Evolutionary conservation across 2,888 invertebrate species (phyloP), one percentile per base, ranked within the genome.

Genomic region (Mesorhabditis sp.): DNA sequence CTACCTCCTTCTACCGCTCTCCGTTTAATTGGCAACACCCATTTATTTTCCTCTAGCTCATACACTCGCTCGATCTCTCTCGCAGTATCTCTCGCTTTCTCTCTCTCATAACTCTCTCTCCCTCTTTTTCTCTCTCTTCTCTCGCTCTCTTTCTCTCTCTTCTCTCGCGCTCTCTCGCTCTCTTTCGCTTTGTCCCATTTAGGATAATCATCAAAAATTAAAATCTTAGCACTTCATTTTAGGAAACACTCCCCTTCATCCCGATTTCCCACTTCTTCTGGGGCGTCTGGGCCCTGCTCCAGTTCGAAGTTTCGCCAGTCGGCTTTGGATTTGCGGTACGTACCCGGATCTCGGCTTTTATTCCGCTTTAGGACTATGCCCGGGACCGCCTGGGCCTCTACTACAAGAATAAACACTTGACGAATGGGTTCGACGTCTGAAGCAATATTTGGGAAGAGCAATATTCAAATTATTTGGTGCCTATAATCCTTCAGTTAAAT

Each of bases 241-340:
- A 88, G 43, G 96, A 97, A 87, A 91, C 94, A 45, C 90, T 91
- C 72, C 89, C 92, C 1, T 96, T 94, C 86, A 90, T 92, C 0
- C 88, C 95, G 73, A 92, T 92, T 43, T 92, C 93, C 65, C 94
- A 97, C 86, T 90, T 96, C 72, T 92, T 96, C 86, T 98, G 97
- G 97, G 90, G 91, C 1, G 89, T 96, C 0, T 97, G 97, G 97
- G 91, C 82, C 10, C 72, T 85, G 65, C 74, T 85, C 6, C 85
- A 85, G 76, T 82, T 83, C 6, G 84, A 85, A 70, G 70, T 85
- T 15, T 85, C 85, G 2, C 84, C 85, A 15, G 82, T 85, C 66
- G 82, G 80, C 50, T 85, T 85, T 67, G 85, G 85, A 50, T 85
- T 85, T 71, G 76, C 80, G 68, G 80, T 81, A 71, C 42, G 67